Percentiles rank a stretch among this genome's conserved stretches.
These are phyloP conservation scores for Siniperca scherzeri DNA, from an alignment of 2,797 vertebrate genomes.

Conservation along the genomic window DNA sequence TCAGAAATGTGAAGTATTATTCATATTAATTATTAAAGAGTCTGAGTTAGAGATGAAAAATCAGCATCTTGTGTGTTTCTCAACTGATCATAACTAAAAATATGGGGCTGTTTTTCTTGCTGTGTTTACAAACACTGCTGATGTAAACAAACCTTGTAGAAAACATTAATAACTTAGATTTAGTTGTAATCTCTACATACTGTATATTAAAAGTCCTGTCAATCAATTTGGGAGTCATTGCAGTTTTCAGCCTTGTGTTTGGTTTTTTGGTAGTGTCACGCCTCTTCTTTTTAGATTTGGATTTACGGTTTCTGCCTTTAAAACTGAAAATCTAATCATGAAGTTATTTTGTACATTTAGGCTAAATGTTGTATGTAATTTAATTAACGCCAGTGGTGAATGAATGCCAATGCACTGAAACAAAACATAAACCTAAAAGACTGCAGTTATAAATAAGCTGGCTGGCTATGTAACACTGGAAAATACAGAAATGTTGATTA, in stretches of 20 bases:
- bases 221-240: not conserved
- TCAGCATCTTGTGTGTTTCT: constrained; percentile 67
- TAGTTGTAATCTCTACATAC: constrained; percentile 35
- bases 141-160: constrained; percentile 71
- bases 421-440: constrained; percentile 4
- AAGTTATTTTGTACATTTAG: not conserved
- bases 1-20: constrained; percentile 63
- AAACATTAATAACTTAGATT: constrained; percentile 56
- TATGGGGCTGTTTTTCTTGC: constrained; percentile 57
- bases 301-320: constrained; percentile 16
- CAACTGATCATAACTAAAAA: constrained; percentile 68
- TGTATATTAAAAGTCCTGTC: constrained; percentile 37
- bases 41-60: constrained; percentile 67
- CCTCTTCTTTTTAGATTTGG: not conserved
- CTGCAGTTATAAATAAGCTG: not conserved
- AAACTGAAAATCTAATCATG: constrained; percentile 18
- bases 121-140: constrained; percentile 62
- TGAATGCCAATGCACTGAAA: constrained; percentile 24
- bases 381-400: not conserved
- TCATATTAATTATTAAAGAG: constrained; percentile 75
- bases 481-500: constrained; percentile 9
- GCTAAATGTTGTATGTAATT: constrained; percentile 14
- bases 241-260: not conserved
- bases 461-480: not conserved
- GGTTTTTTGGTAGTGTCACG: not conserved